Evolutionary conservation across 2,113 vertebrate species (phyloP).

Genomic region (Tor tambroides): DNA sequence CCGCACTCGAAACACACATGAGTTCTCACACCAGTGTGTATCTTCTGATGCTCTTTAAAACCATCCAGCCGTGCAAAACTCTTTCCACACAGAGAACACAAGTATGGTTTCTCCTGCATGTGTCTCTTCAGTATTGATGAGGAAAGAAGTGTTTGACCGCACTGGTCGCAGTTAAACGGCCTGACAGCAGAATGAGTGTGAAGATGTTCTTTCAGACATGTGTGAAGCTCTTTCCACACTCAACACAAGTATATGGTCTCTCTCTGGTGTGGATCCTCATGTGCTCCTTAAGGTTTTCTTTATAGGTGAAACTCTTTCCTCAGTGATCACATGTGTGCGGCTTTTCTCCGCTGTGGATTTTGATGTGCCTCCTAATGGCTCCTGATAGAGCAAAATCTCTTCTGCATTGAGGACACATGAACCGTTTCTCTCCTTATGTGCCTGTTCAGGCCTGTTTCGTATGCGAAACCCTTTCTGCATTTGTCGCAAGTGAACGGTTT

Average conservation of each 20-base stretch:
- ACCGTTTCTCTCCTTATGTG: neutral
- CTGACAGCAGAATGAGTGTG: neutral
- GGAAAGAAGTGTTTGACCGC: neutral
- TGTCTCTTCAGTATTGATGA: neutral
- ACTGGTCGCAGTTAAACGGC: neutral
- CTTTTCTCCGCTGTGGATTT: slow-evolving; percentile 4
- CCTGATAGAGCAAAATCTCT: neutral
- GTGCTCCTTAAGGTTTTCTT: neutral
- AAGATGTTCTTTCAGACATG: neutral
- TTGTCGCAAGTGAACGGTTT: neutral
- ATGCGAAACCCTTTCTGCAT: neutral
- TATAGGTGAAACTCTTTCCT: neutral
- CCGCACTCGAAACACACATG: neutral
- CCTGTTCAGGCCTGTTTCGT: neutral
- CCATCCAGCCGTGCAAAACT: neutral
- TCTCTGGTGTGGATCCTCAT: neutral
- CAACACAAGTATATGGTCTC: neutral
- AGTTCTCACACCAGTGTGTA: neutral
- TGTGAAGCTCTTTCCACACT: neutral
- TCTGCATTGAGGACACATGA: neutral
- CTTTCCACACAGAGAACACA: neutral
- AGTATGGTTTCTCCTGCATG: neutral
- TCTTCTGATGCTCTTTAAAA: slow-evolving; percentile 1
- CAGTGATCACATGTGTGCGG: neutral
- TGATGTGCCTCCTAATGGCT: neutral